Conservation (phyloP, 1,140 invertebrate genomes). For the Caerostris darwini region DNA sequence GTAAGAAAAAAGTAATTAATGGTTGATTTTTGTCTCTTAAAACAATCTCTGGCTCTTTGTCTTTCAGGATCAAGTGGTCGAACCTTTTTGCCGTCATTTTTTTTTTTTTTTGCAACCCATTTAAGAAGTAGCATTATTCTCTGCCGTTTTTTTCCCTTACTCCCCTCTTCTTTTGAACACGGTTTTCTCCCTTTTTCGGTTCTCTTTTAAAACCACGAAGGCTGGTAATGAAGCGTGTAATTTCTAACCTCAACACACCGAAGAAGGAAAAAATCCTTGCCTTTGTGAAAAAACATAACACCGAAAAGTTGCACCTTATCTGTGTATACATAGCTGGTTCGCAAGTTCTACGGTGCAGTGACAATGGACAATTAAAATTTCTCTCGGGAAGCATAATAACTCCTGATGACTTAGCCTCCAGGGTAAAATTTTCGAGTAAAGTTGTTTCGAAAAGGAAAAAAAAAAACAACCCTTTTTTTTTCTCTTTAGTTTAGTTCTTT, state of each 20-base stretch:
- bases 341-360: conserved; percentile 9
- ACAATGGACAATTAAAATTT: conserved; percentile 77
- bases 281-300: conserved; percentile 48
- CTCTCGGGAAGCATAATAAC: conserved; percentile 66
- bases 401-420: conserved; percentile 75
- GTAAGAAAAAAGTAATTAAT: conserved; percentile 66
- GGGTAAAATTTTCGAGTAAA: conserved; percentile 63
- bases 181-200: conserved; percentile 24
- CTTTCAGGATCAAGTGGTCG: conserved; percentile 69
- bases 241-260: conserved; percentile 77
- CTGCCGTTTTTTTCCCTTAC: conserved; percentile 42
- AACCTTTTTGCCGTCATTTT: conserved; percentile 51
- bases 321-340: conserved; percentile 62
- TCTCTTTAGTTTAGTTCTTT: conserved; percentile 33
- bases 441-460: neutral
- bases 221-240: conserved; percentile 77
- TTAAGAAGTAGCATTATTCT: conserved; percentile 76
- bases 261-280: conserved; percentile 59
- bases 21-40: conserved; percentile 60
- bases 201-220: conserved; percentile 74
- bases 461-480: conserved; percentile 21
- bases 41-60: conserved; percentile 72
- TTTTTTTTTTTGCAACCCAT: conserved; percentile 52
- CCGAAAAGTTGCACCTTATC: conserved; percentile 54
- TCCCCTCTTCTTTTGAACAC: neutral